Evolutionary conservation across 2,888 invertebrate species (phyloP).

Genomic region (Papilio demoleus): DNA sequence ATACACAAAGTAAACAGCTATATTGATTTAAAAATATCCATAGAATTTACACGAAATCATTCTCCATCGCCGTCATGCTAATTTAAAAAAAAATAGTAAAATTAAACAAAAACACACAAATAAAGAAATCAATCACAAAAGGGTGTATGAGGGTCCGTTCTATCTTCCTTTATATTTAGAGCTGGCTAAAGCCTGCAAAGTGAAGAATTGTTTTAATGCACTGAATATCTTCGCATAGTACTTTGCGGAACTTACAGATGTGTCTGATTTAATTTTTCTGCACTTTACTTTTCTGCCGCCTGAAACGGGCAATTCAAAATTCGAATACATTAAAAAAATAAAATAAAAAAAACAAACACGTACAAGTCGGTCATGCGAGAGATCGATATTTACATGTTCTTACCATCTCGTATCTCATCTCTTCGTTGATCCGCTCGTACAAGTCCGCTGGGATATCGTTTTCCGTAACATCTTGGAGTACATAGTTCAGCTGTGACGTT

Average conservation of each 20-base stretch:
- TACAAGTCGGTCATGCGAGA: slow-evolving; percentile 27
- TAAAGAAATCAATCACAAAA: slow-evolving; percentile 25
- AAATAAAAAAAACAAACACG: slow-evolving; percentile 51
- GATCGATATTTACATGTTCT: slow-evolving; percentile 82
- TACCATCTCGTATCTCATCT: slow-evolving; percentile 96
- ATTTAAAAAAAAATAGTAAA: slow-evolving; percentile 42
- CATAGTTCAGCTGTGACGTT: slow-evolving; percentile 91
- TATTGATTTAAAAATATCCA: slow-evolving; percentile 57
- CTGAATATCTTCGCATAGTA: slow-evolving; percentile 78
- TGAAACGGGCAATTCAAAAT: slow-evolving; percentile 66
- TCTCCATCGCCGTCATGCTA: slow-evolving; percentile 49
- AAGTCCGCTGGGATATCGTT: slow-evolving; percentile 96
- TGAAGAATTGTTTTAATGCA: slow-evolving; percentile 81
- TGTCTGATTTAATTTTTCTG: slow-evolving; percentile 77
- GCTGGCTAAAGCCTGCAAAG: slow-evolving; percentile 77
- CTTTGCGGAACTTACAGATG: slow-evolving; percentile 73
- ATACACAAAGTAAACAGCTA: slow-evolving; percentile 66
- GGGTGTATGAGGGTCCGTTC: slow-evolving; percentile 12
- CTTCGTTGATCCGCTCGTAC: slow-evolving; percentile 93
- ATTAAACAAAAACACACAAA: slow-evolving; percentile 42
- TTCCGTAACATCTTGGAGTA: slow-evolving; percentile 94
- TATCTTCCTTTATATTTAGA: slow-evolving; percentile 79
- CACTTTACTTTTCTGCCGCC: slow-evolving; percentile 81
- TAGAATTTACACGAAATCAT: slow-evolving; percentile 56
- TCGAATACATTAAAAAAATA: slow-evolving; percentile 58